phyloP scores from a whole-genome alignment of 2,113 vertebrate species.

The Heloderma charlesbogerti region DNA sequence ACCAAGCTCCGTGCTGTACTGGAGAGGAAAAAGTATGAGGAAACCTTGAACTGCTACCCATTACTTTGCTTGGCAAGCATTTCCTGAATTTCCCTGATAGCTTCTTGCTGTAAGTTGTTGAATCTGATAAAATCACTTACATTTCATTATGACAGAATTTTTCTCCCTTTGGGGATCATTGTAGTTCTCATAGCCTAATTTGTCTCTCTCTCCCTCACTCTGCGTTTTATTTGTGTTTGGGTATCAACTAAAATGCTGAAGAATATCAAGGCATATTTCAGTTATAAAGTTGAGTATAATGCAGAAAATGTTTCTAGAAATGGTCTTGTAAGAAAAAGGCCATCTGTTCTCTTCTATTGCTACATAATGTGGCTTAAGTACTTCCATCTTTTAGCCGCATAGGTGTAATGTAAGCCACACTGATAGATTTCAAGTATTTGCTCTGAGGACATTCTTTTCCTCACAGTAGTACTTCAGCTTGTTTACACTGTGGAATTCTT shows the following conservation, averaged over 20 bases:
- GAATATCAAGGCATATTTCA: background rate
- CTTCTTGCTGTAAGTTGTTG: background rate
- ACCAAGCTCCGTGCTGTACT: background rate
- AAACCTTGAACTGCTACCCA: background rate
- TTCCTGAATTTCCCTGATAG: background rate
- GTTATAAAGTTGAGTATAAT: background rate
- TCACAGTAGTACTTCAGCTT: slow-evolving; percentile 14
- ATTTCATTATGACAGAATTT: slow-evolving; percentile 53
- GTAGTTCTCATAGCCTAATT: slow-evolving; percentile 21
- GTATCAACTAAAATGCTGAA: slow-evolving; percentile 39
- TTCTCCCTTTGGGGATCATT: slow-evolving; percentile 37
- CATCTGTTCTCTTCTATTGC: slow-evolving; percentile 32
- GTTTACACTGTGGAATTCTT: slow-evolving; percentile 32
- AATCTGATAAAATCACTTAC: slow-evolving; percentile 4
- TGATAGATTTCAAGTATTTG: slow-evolving; percentile 42
- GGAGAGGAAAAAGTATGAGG: background rate
- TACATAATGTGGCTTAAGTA: slow-evolving; percentile 24
- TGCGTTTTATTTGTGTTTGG: slow-evolving; percentile 40
- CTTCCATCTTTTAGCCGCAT: slow-evolving; percentile 48
- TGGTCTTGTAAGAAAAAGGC: slow-evolving; percentile 20
- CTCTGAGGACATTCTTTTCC: background rate
- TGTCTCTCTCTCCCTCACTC: slow-evolving; percentile 20
- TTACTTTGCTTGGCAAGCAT: background rate
- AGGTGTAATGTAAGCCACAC: background rate
- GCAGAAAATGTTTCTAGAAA: background rate